These are phyloP conservation scores for Pipistrellus nathusii DNA, from an alignment of 2,797 vertebrate species.

Conservation along the genomic window DNA sequence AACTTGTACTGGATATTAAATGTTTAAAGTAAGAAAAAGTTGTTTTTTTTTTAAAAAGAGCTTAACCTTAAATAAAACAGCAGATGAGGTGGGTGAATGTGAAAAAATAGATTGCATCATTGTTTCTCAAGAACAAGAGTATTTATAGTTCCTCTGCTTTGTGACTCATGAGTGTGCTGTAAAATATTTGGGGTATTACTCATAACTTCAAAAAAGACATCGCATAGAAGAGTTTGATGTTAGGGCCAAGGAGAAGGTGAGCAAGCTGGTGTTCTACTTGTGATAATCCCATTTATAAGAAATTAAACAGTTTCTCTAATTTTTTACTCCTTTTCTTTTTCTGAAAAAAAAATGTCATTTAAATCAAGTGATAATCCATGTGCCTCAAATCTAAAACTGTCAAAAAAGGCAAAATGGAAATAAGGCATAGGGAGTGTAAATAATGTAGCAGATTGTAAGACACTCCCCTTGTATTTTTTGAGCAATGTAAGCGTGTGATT, in stretches of 20 bases:
- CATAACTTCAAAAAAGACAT: constrained; percentile 68
- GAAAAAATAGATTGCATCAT: constrained; percentile 66
- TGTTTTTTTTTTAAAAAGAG: constrained; percentile 35
- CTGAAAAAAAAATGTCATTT: constrained; percentile 40
- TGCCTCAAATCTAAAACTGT: constrained; percentile 38
- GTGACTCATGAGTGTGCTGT: constrained; percentile 74
- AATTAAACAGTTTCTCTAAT: neutral
- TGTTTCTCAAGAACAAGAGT: constrained; percentile 77
- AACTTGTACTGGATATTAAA: constrained; percentile 69
- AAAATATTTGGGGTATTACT: constrained; percentile 80
- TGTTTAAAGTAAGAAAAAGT: constrained; percentile 73
- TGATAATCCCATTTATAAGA: constrained; percentile 12
- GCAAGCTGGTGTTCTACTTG: constrained; percentile 49
- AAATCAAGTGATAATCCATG: constrained; percentile 38
- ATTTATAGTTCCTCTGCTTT: constrained; percentile 72
- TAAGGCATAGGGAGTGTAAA: neutral
- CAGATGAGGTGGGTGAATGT: constrained; percentile 60
- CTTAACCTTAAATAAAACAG: constrained; percentile 62
- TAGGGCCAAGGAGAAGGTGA: constrained; percentile 41
- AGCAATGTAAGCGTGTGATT: neutral
- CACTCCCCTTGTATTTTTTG: neutral
- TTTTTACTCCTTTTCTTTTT: constrained; percentile 54
- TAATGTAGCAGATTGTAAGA: neutral
- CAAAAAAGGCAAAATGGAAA: constrained; percentile 14
- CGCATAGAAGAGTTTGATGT: constrained; percentile 37